Base-by-base conservation (phyloP, 2,888 invertebrate genomes). In the Hyppa rectilinea region DNA sequence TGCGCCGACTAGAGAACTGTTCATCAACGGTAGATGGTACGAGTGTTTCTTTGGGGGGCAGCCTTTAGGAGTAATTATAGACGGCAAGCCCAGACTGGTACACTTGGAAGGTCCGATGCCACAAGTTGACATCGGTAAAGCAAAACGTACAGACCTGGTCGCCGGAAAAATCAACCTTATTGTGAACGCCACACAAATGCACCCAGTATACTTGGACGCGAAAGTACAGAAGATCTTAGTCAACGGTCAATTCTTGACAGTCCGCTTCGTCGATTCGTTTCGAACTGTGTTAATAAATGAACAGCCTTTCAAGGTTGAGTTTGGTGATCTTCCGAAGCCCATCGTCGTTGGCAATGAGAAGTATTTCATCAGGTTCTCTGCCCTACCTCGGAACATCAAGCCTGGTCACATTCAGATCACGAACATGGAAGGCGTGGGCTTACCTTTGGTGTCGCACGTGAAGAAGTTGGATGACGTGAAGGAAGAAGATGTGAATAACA, bases 11-110 rank as follows among this genome's bases (percentile, higher is more conserved):
- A 96, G 99, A 65, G 99, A 99, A 88, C 94, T 99, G 45, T 98
- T 97, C 87, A 97, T 99, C 59, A 98, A 99, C 90, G 98, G 98
- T 12, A 96, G 97, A 75, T 98, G 98, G 96, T 99, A 97, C 91
- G 99, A 99, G 90, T 98, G 99, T 85, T 98, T 98, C 92, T 99
- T 99, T 91, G 99, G 98, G 43, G 99, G 99, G 1, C 97, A 98
- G 56, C 97, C 98, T 0, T 97, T 98, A 59, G 97, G 97, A 2
- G 97, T 99, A 14, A 97, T 98, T 53, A 96, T 99, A 47, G 97
- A 98, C 71, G 98, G 97, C 2, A 97, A 97, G 75, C 96, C 97
- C n/a, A 97, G 98, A 75, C 95, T 97, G 55, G 96, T 99, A 1
- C 97, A 98, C 87, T 95, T 99, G 12, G 98, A 98, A 85, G 99